Evolutionary conservation across 2,797 vertebrate species (phyloP).

Genomic region (Megalops cyprinoides): DNA sequence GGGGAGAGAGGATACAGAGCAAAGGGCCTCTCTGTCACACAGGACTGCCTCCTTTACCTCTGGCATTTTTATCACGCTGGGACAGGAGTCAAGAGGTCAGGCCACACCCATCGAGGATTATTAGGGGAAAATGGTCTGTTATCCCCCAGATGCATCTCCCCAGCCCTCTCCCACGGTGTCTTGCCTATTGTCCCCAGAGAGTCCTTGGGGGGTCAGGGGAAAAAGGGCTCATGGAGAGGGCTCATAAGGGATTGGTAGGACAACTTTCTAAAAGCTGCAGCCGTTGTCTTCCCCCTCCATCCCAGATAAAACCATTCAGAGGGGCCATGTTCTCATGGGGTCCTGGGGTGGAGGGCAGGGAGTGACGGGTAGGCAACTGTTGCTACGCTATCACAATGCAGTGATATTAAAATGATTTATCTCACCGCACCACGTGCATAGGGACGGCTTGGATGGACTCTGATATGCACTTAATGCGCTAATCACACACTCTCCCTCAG

Average conservation of each 20-base stretch:
- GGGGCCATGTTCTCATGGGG: neutral
- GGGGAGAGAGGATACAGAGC: neutral
- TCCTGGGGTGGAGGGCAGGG: neutral
- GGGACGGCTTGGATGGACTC: neutral
- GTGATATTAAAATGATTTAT: slow-evolving; percentile 16
- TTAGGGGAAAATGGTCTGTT: neutral
- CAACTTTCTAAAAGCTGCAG: neutral
- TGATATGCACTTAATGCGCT: slow-evolving; percentile 9
- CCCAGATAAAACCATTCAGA: neutral
- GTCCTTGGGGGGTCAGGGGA: neutral
- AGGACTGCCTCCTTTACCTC: neutral
- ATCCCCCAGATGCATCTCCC: neutral
- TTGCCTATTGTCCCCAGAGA: neutral
- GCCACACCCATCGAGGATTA: neutral
- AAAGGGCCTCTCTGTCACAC: neutral
- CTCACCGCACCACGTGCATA: neutral
- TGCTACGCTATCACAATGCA: neutral
- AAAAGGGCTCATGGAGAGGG: neutral
- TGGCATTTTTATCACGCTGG: neutral
- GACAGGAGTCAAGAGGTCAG: neutral
- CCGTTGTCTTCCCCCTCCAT: neutral
- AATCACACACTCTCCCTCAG: neutral
- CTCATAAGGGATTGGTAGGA: too few relatives aligned
- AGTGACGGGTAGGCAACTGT: neutral
- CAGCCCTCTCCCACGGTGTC: neutral